Evolutionary conservation across 1,140 invertebrate genomes (phyloP), one percentile per base, ranked within the genome.

Genomic region (Euborellia annulipes): DNA sequence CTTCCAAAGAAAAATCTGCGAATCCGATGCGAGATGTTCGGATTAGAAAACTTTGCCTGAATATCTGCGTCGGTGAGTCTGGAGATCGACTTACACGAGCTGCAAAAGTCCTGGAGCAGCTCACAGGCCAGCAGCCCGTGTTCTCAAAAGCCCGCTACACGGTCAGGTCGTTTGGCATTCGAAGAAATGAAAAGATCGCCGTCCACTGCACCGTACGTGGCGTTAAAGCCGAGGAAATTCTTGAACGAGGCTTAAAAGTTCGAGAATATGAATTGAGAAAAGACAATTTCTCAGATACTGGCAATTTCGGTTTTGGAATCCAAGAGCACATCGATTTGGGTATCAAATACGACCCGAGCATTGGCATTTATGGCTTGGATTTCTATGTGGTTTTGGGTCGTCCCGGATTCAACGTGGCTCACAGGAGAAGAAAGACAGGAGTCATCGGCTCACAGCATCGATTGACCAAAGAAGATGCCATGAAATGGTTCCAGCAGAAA

Each of bases 401-500:
- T 55, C 90, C 94, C 67, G 80, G 92, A 55, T 96, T 91, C 74
- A 94, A 94, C 61, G 89, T 98, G 52, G 85, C 86, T 17, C 87
- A 97, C 63, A 81, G 93, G 60, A 78, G 91, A 62, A 77, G 82
- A 52, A 90, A 88, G 66, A 87, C 81, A 53, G 89, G 89, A 27
- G 82, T 79, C 60, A 85, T 98, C 68, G 96, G 96, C 41, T 79
- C 82, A 60, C 78, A 76, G 47, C 95, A 99, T 62, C 79, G 85
- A 54, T 70, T 98, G 45, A 86, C 78, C 32, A 97, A 96, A 66
- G 95, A 98, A 68, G 95, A 99, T 67, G 86, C 93, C 45, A 98
- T 98, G 85, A 98, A 98, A 69, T 99, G 95, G 94, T 99, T 99
- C 79, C 95, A 99, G 71, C 89, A 96, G 71, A 98, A 98, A 70